Conservation (phyloP, 2,888 invertebrate genomes). For the Rhaphigaster nebulosa region DNA sequence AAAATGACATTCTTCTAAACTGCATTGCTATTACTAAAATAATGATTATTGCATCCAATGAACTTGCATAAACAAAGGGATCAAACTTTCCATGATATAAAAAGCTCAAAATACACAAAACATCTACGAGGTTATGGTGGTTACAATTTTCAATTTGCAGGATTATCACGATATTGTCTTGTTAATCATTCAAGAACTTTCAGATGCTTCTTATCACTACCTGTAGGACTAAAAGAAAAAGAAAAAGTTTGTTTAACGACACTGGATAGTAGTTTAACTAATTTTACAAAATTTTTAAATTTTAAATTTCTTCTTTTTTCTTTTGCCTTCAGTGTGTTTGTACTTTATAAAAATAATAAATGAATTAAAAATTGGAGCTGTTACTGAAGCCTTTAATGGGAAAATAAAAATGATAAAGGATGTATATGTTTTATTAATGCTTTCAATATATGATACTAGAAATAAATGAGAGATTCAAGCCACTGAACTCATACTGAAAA, state of each 20-base stretch:
- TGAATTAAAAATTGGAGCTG: not conserved
- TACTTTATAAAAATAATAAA: not conserved
- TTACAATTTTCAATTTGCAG: not conserved
- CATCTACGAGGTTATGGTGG: not conserved
- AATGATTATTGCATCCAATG: conserved; percentile 26
- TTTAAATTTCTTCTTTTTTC: not conserved
- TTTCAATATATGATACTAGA: not conserved
- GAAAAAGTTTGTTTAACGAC: not conserved
- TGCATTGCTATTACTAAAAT: conserved; percentile 27
- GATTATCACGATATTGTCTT: not conserved
- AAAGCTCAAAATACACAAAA: conserved; percentile 36
- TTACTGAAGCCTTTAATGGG: not conserved
- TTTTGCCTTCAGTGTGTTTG: not conserved
- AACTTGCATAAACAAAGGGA: conserved; percentile 26
- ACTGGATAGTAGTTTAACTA: not conserved
- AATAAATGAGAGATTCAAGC: not conserved
- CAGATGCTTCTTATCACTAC: not conserved
- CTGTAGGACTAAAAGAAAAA: conserved; percentile 14
- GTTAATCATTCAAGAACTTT: not conserved
- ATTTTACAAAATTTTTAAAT: not conserved
- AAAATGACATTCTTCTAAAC: conserved; percentile 49
- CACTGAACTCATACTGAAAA: not conserved
- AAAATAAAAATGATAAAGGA: not conserved
- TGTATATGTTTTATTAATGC: too few species aligned
- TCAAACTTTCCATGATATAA: not conserved